Conservation (phyloP, 92 coral and sea anemone genomes). For the Chrysogorgia sp. region DNA sequence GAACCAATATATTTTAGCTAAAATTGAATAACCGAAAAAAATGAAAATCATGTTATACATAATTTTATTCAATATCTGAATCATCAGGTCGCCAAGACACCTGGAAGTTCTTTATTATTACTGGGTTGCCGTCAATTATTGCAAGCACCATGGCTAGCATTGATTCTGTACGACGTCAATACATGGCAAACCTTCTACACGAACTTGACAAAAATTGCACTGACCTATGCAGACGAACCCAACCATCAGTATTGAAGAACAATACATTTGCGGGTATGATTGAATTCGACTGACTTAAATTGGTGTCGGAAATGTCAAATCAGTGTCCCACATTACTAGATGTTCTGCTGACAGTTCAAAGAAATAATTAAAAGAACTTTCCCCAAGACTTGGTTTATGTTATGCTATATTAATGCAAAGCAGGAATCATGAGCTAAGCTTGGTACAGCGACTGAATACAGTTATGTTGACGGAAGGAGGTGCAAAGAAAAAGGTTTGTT, state of each 20-base stretch:
- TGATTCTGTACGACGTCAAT: slow-evolving; percentile 13
- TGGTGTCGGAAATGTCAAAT: slow-evolving; percentile 31
- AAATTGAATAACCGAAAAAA: background rate
- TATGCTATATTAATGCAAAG: slow-evolving; percentile 49
- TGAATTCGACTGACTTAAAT: slow-evolving; percentile 25
- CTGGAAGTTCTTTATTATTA: background rate
- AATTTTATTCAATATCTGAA: slow-evolving; percentile 5
- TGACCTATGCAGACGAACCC: slow-evolving; percentile 9
- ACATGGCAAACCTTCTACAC: slow-evolving; percentile 1
- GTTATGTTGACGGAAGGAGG: slow-evolving; percentile 55
- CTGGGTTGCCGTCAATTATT: slow-evolving; percentile 22
- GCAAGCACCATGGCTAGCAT: slow-evolving; percentile 4
- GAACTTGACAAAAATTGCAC: slow-evolving; percentile 27
- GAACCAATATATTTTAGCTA: background rate
- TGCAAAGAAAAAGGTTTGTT: slow-evolving; percentile 59
- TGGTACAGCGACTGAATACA: slow-evolving; percentile 52
- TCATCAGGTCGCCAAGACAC: background rate
- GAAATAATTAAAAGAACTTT: background rate
- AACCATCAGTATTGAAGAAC: slow-evolving; percentile 26
- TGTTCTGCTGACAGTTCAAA: slow-evolving; percentile 22
- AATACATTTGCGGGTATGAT: slow-evolving; percentile 16
- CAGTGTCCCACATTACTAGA: slow-evolving; percentile 35
- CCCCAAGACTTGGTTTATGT: slow-evolving; percentile 25
- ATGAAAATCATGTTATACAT: too few relatives aligned
- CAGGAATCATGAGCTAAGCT: slow-evolving; percentile 58